Evolutionary conservation across 2,797 vertebrate genomes (phyloP).

Genomic region (Bradypus variegatus): DNA sequence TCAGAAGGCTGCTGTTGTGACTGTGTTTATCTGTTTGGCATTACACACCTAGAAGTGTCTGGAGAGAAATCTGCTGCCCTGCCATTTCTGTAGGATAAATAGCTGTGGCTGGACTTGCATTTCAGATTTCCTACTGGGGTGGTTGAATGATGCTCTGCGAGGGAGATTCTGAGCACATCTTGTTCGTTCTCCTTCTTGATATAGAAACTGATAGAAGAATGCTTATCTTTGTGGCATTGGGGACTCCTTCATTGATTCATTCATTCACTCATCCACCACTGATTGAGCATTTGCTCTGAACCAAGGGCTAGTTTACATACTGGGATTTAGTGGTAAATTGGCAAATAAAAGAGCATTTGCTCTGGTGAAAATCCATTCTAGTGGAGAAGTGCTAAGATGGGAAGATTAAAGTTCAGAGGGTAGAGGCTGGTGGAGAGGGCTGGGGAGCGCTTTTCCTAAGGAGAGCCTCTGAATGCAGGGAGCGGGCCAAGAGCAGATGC

Average conservation of each 20-base stretch:
- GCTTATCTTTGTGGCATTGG: constrained; percentile 1
- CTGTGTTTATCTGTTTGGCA: neutral
- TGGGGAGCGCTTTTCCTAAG: neutral
- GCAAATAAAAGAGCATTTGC: neutral
- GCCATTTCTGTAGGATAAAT: constrained; percentile 46
- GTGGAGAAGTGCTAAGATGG: neutral
- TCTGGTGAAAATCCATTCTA: neutral
- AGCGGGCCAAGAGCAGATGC: neutral
- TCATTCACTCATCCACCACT: neutral
- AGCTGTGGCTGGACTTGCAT: constrained; percentile 1
- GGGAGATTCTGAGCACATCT: neutral
- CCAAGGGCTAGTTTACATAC: neutral
- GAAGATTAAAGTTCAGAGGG: neutral
- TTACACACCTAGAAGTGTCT: neutral
- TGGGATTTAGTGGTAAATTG: neutral
- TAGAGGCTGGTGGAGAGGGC: neutral
- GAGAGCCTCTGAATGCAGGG: too few relatives aligned
- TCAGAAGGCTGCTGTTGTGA: neutral
- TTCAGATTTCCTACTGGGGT: constrained; percentile 32
- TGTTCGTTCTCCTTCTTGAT: neutral
- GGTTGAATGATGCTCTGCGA: neutral
- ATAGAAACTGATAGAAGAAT: neutral
- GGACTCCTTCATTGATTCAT: neutral
- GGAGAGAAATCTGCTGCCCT: constrained; percentile 8
- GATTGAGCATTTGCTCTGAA: neutral